Base-by-base conservation (phyloP, 2,888 invertebrate species). In the Pollenia amentaria region DNA sequence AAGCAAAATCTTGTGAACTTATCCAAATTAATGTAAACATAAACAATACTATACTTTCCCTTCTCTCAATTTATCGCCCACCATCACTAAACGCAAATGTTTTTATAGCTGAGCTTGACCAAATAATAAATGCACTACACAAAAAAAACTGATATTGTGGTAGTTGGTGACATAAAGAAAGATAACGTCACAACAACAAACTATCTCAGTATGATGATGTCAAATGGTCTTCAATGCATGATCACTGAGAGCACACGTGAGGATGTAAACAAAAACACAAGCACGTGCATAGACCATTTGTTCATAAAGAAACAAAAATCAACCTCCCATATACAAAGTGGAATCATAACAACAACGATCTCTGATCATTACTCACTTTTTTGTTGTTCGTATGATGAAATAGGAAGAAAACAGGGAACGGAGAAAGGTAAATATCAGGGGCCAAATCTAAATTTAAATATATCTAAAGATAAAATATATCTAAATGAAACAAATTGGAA, bases 251-350 rank as follows among this genome's bases (percentile, higher is more conserved):
- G 51, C 16, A 51, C 51, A 51, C 14, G n/a, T 8, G 51, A 51
- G n/a, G n/a, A 51, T 51, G n/a, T n/a, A 51, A 16, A 51, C n/a
- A 51, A 51, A 51, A 51, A 51, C 51, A 51, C 51, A 51, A 51
- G 51, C 51, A 51, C 51, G n/a, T 51, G 51, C n/a, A 51, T 51
- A 8, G 51, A 51, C 16, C 51, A 51, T 16, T n/a, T 51, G n/a
- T 51, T 51, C 8, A 51, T 51, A 8, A 51, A 51, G n/a, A 51
- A n/a, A 8, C 14, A 12, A 8, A 12, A 51, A 51, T 16, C 11
- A 51, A 46, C 2, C 46, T 46, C 10, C 14, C 46, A 46, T 46
- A 46, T 51, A n/a, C 51, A 12, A n/a, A 12, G 29, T 29, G 29
- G 29, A 51, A 51, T 51, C 14, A 51, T 51, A 51, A 51, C 51